phyloP scores from a whole-genome alignment of 2,797 vertebrate species.

The Alectoris magna region DNA sequence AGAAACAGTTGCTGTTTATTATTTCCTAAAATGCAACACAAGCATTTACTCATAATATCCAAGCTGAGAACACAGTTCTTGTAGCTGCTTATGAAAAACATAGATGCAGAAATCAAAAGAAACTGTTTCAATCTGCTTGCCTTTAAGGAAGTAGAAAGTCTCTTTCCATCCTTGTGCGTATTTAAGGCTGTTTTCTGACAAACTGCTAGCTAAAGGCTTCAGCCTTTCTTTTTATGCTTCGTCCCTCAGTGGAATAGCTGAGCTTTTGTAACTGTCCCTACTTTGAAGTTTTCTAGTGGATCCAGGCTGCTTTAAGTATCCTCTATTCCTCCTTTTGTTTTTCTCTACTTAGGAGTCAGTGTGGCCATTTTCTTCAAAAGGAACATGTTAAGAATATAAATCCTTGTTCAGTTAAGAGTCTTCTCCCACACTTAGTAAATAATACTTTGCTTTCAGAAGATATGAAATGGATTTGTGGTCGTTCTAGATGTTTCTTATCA shows the following conservation, averaged over 20 bases:
- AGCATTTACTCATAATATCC: rapidly evolving
- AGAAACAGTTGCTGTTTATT: background rate
- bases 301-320: background rate
- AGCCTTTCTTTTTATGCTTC: background rate
- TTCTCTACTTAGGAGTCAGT: background rate
- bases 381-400: background rate
- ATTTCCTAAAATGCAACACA: background rate
- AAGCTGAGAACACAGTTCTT: background rate
- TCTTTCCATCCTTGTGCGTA: background rate
- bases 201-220: background rate
- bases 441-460: background rate
- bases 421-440: background rate
- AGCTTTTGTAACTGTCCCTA: background rate
- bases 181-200: background rate
- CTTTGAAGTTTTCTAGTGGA: background rate
- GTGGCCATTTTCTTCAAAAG: background rate
- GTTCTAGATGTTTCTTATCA: background rate
- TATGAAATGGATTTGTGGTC: background rate
- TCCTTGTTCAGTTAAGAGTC: background rate
- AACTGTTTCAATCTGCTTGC: background rate
- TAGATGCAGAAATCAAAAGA: background rate
- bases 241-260: background rate
- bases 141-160: background rate
- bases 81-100: background rate
- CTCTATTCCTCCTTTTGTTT: background rate